Evolutionary conservation across 2,113 vertebrate species (phyloP).

Genomic region (Thryonomys swinderianus): DNA sequence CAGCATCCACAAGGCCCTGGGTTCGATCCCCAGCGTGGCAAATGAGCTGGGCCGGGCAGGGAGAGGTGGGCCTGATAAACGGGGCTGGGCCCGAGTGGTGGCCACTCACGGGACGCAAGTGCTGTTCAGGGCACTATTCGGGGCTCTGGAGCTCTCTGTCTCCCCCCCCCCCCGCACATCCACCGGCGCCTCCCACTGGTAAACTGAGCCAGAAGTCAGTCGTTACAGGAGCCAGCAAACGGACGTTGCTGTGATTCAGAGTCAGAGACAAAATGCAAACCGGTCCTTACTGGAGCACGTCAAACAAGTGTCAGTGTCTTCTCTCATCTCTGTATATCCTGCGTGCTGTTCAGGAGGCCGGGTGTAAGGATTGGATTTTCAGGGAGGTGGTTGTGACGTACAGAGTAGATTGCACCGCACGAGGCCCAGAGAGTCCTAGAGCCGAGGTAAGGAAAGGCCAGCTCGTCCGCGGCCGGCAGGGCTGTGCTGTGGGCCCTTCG

Average conservation of each 20-base stretch:
- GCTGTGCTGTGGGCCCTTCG: background rate
- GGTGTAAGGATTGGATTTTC: background rate
- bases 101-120: background rate
- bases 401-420: background rate
- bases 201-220: background rate
- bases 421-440: background rate
- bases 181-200: background rate
- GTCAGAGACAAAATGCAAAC: background rate
- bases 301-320: background rate
- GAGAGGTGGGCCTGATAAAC: background rate
- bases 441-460: background rate
- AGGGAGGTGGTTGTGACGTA: background rate
- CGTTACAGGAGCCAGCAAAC: background rate
- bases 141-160: no score
- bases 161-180: background rate
- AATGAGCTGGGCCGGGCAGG: background rate
- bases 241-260: background rate
- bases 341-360: background rate
- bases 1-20: background rate
- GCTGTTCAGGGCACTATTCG: no score
- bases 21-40: background rate
- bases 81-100: no score
- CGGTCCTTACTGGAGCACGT: background rate
- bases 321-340: background rate
- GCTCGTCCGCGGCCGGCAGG: accelerated